Evolutionary conservation across 2,113 vertebrate genomes (phyloP).

Genomic region (Anas platyrhynchos): DNA sequence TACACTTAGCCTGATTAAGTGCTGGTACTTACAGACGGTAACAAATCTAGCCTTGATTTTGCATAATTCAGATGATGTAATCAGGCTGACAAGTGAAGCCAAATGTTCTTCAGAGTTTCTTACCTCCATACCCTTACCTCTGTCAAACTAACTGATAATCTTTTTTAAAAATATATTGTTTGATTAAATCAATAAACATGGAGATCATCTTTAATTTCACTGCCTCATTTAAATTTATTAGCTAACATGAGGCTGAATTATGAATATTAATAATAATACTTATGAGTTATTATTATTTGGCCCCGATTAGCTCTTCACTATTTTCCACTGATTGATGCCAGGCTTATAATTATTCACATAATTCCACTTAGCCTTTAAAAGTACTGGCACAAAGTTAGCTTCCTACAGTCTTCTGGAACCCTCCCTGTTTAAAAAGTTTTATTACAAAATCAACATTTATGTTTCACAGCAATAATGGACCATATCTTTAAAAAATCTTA

Average conservation of each 20-base stretch:
- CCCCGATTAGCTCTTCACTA: not conserved
- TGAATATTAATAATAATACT: not conserved
- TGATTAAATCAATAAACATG: constrained; percentile 11
- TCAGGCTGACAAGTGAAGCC: not conserved
- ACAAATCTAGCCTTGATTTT: constrained; percentile 6
- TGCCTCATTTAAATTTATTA: not conserved
- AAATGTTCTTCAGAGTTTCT: not conserved
- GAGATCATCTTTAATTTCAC: constrained; percentile 1
- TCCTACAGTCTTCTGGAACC: constrained; percentile 7
- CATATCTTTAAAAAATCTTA: not conserved
- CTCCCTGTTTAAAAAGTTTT: not conserved
- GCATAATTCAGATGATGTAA: constrained; percentile 2
- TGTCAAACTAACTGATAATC: not conserved
- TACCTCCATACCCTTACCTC: not conserved
- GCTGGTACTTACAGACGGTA: constrained; percentile 14
- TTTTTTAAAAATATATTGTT: not conserved
- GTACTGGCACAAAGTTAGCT: not conserved
- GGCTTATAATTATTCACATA: constrained; percentile 27
- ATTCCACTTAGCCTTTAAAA: constrained; percentile 18
- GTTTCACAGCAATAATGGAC: not conserved
- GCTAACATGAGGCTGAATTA: not conserved
- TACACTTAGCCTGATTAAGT: constrained; percentile 22
- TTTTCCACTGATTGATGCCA: constrained; percentile 23
- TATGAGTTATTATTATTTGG: constrained; percentile 6
- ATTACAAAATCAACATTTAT: constrained; percentile 12